A percentile compares a stretch with the other conserved stretches of the same genome.
phyloP scores from a whole-genome alignment of 1,140 invertebrate genomes.

The Parasteatoda tepidariorum region DNA sequence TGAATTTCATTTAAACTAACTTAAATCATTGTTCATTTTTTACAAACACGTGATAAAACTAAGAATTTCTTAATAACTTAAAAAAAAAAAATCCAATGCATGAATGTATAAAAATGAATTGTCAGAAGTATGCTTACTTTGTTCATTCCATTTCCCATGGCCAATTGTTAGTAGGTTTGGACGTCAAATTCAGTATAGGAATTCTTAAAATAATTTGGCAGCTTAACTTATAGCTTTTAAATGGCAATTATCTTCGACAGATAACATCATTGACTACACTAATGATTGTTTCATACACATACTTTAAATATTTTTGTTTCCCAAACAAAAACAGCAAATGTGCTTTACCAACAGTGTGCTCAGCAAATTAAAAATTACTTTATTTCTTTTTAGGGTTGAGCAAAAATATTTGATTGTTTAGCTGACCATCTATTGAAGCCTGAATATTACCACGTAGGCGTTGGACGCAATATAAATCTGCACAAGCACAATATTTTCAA shows the following conservation, averaged over 20 bases:
- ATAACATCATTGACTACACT: neutral
- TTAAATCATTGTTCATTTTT: neutral
- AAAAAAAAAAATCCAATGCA: neutral
- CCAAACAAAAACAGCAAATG: neutral
- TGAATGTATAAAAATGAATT: neutral
- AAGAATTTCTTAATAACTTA: neutral
- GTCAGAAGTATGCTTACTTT: constrained; percentile 25
- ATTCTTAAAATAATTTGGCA: neutral
- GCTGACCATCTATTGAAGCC: neutral
- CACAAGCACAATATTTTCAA: constrained; percentile 14
- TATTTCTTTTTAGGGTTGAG: neutral
- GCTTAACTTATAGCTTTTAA: neutral
- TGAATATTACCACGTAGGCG: neutral
- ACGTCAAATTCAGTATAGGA: neutral
- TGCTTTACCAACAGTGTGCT: neutral
- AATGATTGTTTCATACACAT: no score
- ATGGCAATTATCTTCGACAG: neutral
- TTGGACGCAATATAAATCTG: constrained; percentile 32
- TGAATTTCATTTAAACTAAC: neutral
- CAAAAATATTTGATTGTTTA: constrained; percentile 4
- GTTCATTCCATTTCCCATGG: constrained; percentile 57
- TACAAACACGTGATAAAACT: neutral
- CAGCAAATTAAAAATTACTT: neutral
- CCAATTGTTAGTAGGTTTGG: neutral
- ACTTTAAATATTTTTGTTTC: neutral